phyloP scores from a whole-genome alignment of 2,888 invertebrate species.

The Nebria brevicollis region DNA sequence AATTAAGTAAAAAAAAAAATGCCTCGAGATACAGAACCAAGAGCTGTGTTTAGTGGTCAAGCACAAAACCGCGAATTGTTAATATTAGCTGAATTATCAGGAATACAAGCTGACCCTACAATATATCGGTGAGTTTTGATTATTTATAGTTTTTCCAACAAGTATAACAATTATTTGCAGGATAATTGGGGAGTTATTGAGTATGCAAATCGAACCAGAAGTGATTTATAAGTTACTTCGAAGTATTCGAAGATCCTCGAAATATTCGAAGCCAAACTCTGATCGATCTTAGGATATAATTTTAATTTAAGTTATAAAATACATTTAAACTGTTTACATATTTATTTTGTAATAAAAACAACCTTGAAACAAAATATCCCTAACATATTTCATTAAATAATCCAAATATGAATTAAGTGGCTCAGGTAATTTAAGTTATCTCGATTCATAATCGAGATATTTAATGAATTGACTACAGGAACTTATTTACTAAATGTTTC shows the following conservation, averaged over 20 bases:
- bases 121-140: conserved; percentile 50
- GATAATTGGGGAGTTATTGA: conserved; percentile 54
- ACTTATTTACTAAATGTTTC: too few species aligned
- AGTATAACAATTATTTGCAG: conserved; percentile 37
- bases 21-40: conserved; percentile 27
- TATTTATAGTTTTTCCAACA: conserved; percentile 24
- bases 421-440: too few species aligned
- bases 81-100: conserved; percentile 54
- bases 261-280: conserved; percentile 22
- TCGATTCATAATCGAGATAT: too few species aligned
- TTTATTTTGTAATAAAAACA: not conserved
- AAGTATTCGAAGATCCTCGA: conserved; percentile 49
- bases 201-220: conserved; percentile 54
- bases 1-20: conserved; percentile 13
- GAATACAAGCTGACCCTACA: conserved; percentile 52
- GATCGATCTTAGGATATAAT: not conserved
- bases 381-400: too few species aligned
- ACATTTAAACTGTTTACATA: not conserved
- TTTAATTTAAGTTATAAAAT: not conserved
- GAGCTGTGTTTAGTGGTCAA: conserved; percentile 30
- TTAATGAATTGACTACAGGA: too few species aligned
- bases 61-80: conserved; percentile 54
- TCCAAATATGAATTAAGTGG: too few species aligned
- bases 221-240: conserved; percentile 53
- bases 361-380: too few species aligned